Evolutionary conservation across 2,888 invertebrate genomes (phyloP), one percentile per base, ranked within the genome.

Genomic region (Nemoura dubitans): DNA sequence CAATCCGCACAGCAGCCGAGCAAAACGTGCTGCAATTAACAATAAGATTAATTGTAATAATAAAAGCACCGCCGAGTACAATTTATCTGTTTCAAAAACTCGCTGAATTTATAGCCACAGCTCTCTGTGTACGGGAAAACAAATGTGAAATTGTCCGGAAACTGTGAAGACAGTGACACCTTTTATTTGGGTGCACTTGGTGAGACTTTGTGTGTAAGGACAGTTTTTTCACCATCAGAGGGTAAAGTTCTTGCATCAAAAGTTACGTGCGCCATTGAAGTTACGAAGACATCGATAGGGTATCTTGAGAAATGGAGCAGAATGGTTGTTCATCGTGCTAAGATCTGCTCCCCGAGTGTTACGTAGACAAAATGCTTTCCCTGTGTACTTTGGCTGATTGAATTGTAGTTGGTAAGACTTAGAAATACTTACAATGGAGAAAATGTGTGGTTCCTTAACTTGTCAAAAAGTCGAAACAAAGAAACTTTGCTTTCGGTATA

Each of bases 31-130:
- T 59, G 59, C 59, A 59, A 59, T 59, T 59, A 59, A 59, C 59
- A 59, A 26, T 78, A 78, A 83, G 83, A 83, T 83, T 83, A 42
- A 83, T 83, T 25, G 83, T 83, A 42, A 83, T 83, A 83, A 83
- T 83, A 83, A 83, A 42, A 42, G 43, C 83, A 1, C 42, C 83
- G 26, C 27, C n/a, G 83, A 83, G 83, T 26, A 42, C 83, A 16
- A 43, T 83, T 43, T 78, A 78, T 28, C 78, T 28, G 59, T 27
- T 25, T 28, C 78, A 27, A 78, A 28, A 26, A 28, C 28, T 10
- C 27, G 2, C 0, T 25, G 26, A 26, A 78, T 78, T 78, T 78
- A 78, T 28, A 14, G 28, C 78, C 26, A n/a, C n/a, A n/a, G 78
- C 10, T 6, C 26, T 26, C 28, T 26, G 10, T 14, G 26, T 76